Base-by-base conservation (phyloP, 1,140 invertebrate genomes). In the Melipona quadrifasciata region DNA sequence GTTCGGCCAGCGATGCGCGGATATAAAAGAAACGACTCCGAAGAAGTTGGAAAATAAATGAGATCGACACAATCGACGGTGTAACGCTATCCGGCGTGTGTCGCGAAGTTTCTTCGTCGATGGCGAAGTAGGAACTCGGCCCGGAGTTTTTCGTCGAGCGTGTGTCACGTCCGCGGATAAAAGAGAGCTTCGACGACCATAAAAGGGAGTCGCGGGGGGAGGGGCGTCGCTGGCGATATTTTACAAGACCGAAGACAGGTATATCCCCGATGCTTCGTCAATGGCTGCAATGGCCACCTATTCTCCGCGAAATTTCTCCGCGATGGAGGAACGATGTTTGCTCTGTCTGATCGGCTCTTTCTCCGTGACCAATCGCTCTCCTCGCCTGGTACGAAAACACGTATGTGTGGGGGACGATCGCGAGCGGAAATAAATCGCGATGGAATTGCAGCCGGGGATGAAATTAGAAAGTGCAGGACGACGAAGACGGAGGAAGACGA, bases 231-330 rank as follows among this genome's bases (percentile, higher is more conserved):
- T 39, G 47, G 19, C 57, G 27, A 73, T 81, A 73, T 64, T 55
- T 81, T 27, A 81, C 70, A 34, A n/a, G 39, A 5, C 5, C 17
- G 68, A 65, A 31, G 80, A 81, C 61, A 55, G 70, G n/a, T n/a
- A 53, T 81, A 47, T 72, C 39, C 58, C 10, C 39, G 57, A 24
- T 12, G 14, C 80, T 65, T 53, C 57, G 47, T 73, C 58, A n/a
- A 65, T 64, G 57, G 6, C 39, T 21, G 3, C 65, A 34, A 73
- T 64, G 70, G 65, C 47, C 21, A 55, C 11, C n/a, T 21, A 65
- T 55, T 31, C 65, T 57, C 12, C 16, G 17, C 19, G 55, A 19
- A 57, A 55, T 17, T 55, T 19, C 17, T 19, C 39, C 39, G 19
- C 39, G 39, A 47, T 47, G 8, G 39, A 57, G 16, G 55, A 0